Evolutionary conservation across 2,113 vertebrate genomes (phyloP).

Genomic region (Scomber colias): DNA sequence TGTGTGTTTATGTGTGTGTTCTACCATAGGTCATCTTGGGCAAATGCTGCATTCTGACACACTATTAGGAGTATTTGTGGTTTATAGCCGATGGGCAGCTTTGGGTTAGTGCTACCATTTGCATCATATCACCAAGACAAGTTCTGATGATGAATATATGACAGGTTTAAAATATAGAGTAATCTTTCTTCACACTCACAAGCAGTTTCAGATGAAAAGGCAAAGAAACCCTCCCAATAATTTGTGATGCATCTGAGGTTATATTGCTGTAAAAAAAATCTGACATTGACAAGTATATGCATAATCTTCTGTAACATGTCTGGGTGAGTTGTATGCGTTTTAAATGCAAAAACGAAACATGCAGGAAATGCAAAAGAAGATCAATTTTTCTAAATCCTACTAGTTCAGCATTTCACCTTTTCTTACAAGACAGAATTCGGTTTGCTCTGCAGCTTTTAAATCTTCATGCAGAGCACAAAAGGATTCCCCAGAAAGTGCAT

Average conservation of each 20-base stretch:
- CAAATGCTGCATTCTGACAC: slow-evolving; percentile 18
- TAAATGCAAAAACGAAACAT: not conserved
- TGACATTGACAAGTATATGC: not conserved
- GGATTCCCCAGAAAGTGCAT: not conserved
- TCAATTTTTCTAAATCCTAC: not conserved
- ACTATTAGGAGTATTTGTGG: slow-evolving; percentile 9
- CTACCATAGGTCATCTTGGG: slow-evolving; percentile 36
- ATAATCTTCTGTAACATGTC: not conserved
- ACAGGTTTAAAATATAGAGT: not conserved
- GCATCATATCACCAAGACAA: slow-evolving; percentile 14
- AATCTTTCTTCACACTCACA: not conserved
- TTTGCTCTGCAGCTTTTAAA: not conserved
- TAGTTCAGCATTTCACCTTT: too few species aligned
- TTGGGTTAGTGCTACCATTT: slow-evolving; percentile 4
- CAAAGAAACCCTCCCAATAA: not conserved
- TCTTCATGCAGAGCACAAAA: not conserved
- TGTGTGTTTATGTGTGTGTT: slow-evolving; percentile 23
- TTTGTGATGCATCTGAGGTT: too few species aligned
- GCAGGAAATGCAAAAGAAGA: not conserved
- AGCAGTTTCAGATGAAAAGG: not conserved
- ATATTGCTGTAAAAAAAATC: not conserved
- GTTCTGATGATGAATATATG: slow-evolving; percentile 3
- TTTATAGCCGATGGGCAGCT: not conserved
- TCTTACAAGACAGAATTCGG: not conserved
- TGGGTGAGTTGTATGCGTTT: too few species aligned